A percentile compares a stretch with the other conserved stretches of the same genome.
phyloP scores from a whole-genome alignment of 2,797 vertebrate species.

The Sebastes steindachneri region DNA sequence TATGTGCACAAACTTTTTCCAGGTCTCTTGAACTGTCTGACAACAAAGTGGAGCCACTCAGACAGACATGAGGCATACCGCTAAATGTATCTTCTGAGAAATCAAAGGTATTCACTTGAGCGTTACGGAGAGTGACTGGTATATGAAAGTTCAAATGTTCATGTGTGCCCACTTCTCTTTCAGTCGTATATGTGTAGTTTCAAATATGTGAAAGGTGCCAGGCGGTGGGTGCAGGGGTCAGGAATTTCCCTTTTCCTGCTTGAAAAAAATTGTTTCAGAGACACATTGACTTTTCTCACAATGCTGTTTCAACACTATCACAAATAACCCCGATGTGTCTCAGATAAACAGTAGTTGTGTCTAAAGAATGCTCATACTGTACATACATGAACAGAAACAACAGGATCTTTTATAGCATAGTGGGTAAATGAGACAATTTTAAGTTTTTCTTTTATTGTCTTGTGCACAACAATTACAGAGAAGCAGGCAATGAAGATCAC shows the following conservation, averaged over 20 bases:
- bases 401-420: neutral
- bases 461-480: neutral
- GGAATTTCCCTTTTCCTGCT: constrained; percentile 18
- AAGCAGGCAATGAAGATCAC: neutral
- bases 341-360: neutral
- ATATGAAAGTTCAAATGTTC: constrained; percentile 81
- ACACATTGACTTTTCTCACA: neutral
- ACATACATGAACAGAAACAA: neutral
- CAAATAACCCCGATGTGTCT: neutral
- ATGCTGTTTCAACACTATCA: neutral
- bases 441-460: neutral
- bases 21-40: neutral
- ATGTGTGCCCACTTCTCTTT: constrained; percentile 52
- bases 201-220: constrained; percentile 17
- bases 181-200: constrained; percentile 16
- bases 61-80: neutral
- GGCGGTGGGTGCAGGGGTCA: neutral
- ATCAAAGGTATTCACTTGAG: neutral
- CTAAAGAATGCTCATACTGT: neutral
- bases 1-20: neutral
- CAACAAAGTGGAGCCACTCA: neutral
- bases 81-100: constrained; percentile 33
- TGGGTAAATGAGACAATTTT: neutral
- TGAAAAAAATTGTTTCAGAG: neutral
- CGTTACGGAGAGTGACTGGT: neutral